Evolutionary conservation across 2,797 vertebrate genomes (phyloP).

Genomic region (Pipistrellus nathusii): DNA sequence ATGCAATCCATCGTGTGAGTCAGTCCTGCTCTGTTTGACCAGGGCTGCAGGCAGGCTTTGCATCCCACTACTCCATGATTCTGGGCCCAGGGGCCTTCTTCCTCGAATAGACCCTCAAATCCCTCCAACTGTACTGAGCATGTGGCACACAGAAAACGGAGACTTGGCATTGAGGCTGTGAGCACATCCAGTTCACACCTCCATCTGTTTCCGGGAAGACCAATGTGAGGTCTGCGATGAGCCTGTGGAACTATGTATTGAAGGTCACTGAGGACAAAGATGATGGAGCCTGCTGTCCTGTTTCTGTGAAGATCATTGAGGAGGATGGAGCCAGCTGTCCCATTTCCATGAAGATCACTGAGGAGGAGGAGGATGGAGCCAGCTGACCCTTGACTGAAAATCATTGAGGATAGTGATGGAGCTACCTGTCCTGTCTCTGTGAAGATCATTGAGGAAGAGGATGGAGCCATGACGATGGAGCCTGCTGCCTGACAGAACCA

Average conservation of each 20-base stretch:
- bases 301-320: not conserved
- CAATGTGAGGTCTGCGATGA: not conserved
- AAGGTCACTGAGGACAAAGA: not conserved
- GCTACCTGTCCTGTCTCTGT: too few species aligned
- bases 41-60: not conserved
- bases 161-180: not conserved
- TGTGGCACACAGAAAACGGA: rapidly evolving
- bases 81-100: too few species aligned
- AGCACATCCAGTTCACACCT: not conserved
- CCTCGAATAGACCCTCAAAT: not conserved
- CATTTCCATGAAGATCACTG: not conserved
- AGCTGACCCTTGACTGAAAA: not conserved
- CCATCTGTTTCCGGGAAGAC: not conserved
- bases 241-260: not conserved
- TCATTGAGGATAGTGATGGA: not conserved
- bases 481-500: not conserved
- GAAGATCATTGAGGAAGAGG: not conserved
- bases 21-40: not conserved
- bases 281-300: not conserved
- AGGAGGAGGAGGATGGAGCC: not conserved
- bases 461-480: not conserved
- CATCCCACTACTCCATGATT: too few species aligned
- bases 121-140: rapidly evolving
- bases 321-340: not conserved
- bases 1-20: rapidly evolving